Conservation (phyloP, 1,140 invertebrate genomes). For the Ostrea edulis region DNA sequence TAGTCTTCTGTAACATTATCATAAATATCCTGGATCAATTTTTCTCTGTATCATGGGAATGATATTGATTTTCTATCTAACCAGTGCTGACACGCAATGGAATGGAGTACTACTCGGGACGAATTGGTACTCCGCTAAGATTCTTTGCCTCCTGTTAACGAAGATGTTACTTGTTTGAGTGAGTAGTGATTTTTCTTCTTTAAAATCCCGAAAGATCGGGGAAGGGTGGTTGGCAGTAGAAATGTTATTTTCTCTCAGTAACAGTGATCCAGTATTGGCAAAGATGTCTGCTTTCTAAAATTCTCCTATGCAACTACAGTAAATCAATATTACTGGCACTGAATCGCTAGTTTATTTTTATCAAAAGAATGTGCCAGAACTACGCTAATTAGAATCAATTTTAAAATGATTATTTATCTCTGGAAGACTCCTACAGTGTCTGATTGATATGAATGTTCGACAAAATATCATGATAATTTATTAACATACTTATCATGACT, state of each 20-base stretch:
- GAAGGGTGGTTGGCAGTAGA: too few relatives aligned
- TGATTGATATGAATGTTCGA: too few relatives aligned
- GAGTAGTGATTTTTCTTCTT: not conserved
- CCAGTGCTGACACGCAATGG: not conserved
- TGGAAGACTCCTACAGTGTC: too few relatives aligned
- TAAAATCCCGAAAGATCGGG: not conserved
- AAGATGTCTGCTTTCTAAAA: not conserved
- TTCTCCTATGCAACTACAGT: not conserved
- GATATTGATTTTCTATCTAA: constrained; percentile 13
- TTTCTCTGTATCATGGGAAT: constrained; percentile 34
- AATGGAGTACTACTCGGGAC: not conserved
- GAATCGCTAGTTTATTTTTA: not conserved
- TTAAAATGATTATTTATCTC: too few relatives aligned
- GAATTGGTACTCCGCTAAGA: not conserved
- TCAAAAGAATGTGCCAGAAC: not conserved
- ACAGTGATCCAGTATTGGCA: not conserved
- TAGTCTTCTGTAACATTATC: constrained; percentile 29
- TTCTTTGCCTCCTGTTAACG: not conserved
- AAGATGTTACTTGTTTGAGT: not conserved
- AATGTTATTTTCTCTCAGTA: not conserved
- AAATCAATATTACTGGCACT: not conserved
- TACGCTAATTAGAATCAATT: too few relatives aligned
- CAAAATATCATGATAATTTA: too few relatives aligned
- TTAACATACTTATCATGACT: too few relatives aligned
- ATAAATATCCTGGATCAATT: constrained; percentile 37